Conservation (phyloP, 2,888 invertebrate genomes). For the Caenorhabditis virilis region DNA sequence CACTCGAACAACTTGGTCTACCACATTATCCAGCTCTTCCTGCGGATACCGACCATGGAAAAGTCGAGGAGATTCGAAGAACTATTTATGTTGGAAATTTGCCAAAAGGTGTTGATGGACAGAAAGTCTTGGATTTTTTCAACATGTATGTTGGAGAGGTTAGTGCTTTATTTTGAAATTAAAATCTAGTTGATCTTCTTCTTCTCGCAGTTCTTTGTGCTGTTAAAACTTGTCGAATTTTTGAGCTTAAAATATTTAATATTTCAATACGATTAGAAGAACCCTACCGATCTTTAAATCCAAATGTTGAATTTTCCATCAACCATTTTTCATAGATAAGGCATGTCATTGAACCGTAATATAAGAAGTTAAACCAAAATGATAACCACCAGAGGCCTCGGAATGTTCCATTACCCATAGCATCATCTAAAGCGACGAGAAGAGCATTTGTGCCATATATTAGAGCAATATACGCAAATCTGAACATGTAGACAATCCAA, state of each 20-base stretch:
- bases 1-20: slow-evolving; percentile 78
- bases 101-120: slow-evolving; percentile 72
- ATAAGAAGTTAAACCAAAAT: slow-evolving; percentile 51
- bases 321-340: slow-evolving; percentile 47
- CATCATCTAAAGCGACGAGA: slow-evolving; percentile 14
- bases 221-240: neutral
- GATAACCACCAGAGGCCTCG: slow-evolving; percentile 46
- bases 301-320: slow-evolving; percentile 37
- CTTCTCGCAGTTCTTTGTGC: neutral
- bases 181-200: neutral
- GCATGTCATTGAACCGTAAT: slow-evolving; percentile 43
- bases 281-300: slow-evolving; percentile 29
- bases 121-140: slow-evolving; percentile 88
- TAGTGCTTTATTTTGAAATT: slow-evolving; percentile 2
- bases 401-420: slow-evolving; percentile 26
- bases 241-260: neutral
- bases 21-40: slow-evolving; percentile 90
- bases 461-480: slow-evolving; percentile 17
- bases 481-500: slow-evolving; percentile 43
- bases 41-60: slow-evolving; percentile 75
- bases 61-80: slow-evolving; percentile 87
- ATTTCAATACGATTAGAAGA: neutral
- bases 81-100: slow-evolving; percentile 87
- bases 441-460: slow-evolving; percentile 19
- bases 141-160: slow-evolving; percentile 70